Evolutionary conservation across 2,888 invertebrate species (phyloP), one percentile per base, ranked within the genome.

Genomic region (Amitus sp.): DNA sequence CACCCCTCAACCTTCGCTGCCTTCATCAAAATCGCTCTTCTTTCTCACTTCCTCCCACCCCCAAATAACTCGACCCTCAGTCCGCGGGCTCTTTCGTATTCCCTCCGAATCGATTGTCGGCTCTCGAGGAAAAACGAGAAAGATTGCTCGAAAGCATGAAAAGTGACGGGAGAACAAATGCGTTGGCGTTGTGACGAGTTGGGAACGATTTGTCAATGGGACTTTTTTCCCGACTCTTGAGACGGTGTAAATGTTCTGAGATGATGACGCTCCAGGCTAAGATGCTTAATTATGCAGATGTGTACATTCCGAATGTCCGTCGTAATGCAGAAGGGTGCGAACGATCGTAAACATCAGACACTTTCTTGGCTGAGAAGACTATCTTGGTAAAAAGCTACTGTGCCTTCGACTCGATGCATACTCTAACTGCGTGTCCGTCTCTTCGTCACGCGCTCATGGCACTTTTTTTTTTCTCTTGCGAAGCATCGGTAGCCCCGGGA

Each of bases 181-280:
- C 47, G 57, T 45, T 50, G 50, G 51, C 39, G 52, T 59, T 43
- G 59, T 49, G 68, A 69, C 65, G 67, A 73, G 73, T 67, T 71
- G 65, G 65, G 60, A 59, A 62, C 69, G 66, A 66, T 73, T 67
- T 59, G 63, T 72, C 61, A 59, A 62, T 49, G 61, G 57, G 62
- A 66, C 69, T 68, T 63, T 68, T 83, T 83, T 82, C 82, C 76
- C 80, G 30, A n/a, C n/a, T n/a, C n/a, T n/a, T n/a, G n/a, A n/a
- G n/a, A n/a, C n/a, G n/a, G n/a, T n/a, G n/a, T n/a, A 42, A 50
- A 20, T 46, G 51, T 47, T 45, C 47, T 27, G 54, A 45, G 59
- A 63, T 63, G 55, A 63, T 59, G 52, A 53, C 52, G 59, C 63
- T 59, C 30, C 34, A 30, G 59, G 62, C 63, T 30, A 15, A 59